phyloP scores from a whole-genome alignment of 2,113 vertebrate genomes.

The Xiphophorus maculatus region DNA sequence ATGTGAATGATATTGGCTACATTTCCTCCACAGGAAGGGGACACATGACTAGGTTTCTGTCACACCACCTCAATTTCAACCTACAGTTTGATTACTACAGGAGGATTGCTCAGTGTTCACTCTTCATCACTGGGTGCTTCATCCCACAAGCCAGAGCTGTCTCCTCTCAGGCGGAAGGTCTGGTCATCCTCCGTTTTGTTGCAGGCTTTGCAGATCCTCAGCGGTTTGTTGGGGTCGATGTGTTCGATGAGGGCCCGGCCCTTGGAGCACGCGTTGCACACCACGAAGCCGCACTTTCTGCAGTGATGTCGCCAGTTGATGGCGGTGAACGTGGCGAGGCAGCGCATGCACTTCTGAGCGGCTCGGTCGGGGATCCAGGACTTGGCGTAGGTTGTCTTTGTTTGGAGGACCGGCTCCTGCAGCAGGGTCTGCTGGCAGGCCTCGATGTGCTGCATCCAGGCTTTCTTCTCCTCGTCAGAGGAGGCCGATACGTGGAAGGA shows the following conservation, averaged over 20 bases:
- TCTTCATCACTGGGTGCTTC: conserved; percentile 24
- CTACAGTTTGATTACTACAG: background rate
- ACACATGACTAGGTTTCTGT: background rate
- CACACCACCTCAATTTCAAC: background rate
- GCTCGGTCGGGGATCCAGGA: conserved; percentile 88
- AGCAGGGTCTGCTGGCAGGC: conserved; percentile 59
- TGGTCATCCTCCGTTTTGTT: conserved; percentile 44
- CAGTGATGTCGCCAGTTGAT: conserved; percentile 89
- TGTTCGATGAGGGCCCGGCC: conserved; percentile 79
- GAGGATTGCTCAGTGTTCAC: conserved; percentile 35
- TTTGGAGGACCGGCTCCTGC: conserved; percentile 37
- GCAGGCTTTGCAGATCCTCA: conserved; percentile 88
- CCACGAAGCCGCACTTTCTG: conserved; percentile 88
- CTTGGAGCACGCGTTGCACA: conserved; percentile 87
- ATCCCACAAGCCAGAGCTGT: conserved; percentile 18
- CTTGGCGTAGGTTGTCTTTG: conserved; percentile 73
- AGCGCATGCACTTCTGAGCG: conserved; percentile 91
- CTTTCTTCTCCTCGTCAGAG: conserved; percentile 82
- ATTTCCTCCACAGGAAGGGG: background rate
- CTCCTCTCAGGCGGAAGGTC: conserved; percentile 17
- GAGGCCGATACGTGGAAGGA: conserved; percentile 88
- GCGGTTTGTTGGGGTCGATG: conserved; percentile 81
- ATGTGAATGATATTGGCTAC: background rate
- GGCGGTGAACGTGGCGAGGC: conserved; percentile 81
- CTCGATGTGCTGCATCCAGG: conserved; percentile 89